Base-by-base conservation (phyloP, 2,888 invertebrate genomes). In the Oligia fasciuncula region DNA sequence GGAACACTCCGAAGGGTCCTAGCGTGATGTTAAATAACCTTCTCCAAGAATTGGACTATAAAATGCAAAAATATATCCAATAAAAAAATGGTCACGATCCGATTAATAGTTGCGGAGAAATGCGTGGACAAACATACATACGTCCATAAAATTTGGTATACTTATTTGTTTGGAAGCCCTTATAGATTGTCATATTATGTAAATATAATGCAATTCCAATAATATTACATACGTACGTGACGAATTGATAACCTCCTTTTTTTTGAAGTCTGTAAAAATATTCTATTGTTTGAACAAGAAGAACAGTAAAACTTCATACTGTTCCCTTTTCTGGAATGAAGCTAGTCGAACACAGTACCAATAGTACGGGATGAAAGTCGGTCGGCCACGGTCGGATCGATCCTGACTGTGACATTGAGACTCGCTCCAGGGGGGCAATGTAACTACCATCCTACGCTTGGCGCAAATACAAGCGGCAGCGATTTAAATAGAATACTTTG, bases 401-500 rank as follows among this genome's bases (percentile, higher is more conserved):
- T 91, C 91, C 88, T 93, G 93, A 82, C 84, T 75, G 78, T 85
- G 84, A 93, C 93, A 93, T 93, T 93, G 93, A 90, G 89, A 86
- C 89, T 79, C 81, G 80, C 79, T 81, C 77, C 85, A 79, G 73
- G 79, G 79, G 83, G 83, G 76, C 87, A 75, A 54, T 51, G 85
- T 75, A 76, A 57, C 72, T 77, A 87, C 75, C 81, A 85, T 83
- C 78, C 79, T 81, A 23, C 14, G 51, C 40, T 8, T 29, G 77
- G 71, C 23, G 66, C 85, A 87, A 78, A 54, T 40, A 84, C 2
- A 80, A 80, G 86, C 82, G 74, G 51, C 5, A 86, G 92, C 90
- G 89, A 63, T 73, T 73, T 43, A 51, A 5, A 13, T 35, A 17
- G 2, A 51, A 54, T 23, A 43, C 19, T 40, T n/a, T n/a, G 6